phyloP scores from a whole-genome alignment of 2,113 vertebrate species.

The Lichenostomus cassidix region DNA sequence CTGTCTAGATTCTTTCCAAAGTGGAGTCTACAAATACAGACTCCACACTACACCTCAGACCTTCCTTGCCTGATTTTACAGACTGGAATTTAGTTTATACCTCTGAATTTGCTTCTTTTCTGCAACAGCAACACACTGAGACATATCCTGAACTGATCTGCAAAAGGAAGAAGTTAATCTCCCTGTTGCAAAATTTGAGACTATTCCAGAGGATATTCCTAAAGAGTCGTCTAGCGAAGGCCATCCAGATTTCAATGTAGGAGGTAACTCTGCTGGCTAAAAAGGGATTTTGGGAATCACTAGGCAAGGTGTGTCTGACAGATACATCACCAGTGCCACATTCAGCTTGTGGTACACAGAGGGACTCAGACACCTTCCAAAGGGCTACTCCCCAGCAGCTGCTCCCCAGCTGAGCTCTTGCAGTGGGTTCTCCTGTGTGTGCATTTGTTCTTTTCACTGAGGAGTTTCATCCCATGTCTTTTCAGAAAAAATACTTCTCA shows the following conservation, averaged over 20 bases:
- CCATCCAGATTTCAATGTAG: not conserved
- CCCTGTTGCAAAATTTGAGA: not conserved
- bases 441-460: not conserved
- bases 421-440: rapidly evolving
- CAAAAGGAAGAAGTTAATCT: not conserved
- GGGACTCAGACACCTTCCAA: not conserved
- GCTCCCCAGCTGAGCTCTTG: not conserved
- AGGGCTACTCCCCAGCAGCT: not conserved
- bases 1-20: not conserved
- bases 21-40: not conserved
- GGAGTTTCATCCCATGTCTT: not conserved
- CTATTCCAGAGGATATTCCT: not conserved
- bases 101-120: not conserved
- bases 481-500: not conserved
- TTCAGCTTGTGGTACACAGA: not conserved
- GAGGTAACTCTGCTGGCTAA: not conserved
- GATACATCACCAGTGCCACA: not conserved
- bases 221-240: not conserved
- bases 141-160: not conserved
- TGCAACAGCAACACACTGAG: not conserved
- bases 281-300: not conserved
- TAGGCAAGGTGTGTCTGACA: not conserved
- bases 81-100: not conserved
- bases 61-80: not conserved
- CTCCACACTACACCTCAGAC: not conserved